Percentiles rank a stretch among this genome's conserved stretches.
Evolutionary conservation across 2,113 vertebrate species (phyloP).

Genomic region (Megaceryle torquata): DNA sequence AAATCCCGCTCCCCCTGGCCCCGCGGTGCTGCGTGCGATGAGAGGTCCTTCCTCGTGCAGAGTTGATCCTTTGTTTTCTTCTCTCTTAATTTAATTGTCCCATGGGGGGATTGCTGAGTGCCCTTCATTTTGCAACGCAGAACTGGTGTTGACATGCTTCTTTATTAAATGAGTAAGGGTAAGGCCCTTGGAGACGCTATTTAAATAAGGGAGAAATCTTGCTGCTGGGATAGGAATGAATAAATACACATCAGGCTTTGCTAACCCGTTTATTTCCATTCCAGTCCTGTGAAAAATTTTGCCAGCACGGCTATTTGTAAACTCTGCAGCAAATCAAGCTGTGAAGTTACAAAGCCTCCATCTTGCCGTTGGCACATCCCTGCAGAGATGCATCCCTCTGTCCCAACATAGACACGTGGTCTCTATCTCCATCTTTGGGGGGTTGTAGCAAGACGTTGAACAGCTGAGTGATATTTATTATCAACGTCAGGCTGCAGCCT

Average conservation of each 20-base stretch:
- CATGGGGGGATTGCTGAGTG: background rate
- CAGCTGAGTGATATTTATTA: background rate
- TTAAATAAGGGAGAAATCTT: constrained; percentile 30
- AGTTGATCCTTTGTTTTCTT: constrained; percentile 42
- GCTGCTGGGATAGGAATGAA: background rate
- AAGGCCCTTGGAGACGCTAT: constrained; percentile 20
- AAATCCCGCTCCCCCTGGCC: background rate
- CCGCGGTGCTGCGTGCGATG: fast-evolving
- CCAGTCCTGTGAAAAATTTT: background rate
- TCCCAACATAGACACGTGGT: fast-evolving
- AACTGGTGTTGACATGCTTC: constrained; percentile 41
- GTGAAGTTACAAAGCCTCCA: background rate
- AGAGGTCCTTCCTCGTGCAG: background rate
- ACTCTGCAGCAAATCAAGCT: background rate
- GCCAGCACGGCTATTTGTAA: fast-evolving
- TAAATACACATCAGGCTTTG: background rate
- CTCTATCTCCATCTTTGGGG: background rate
- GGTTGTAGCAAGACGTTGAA: fast-evolving
- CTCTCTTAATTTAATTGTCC: constrained; percentile 30
- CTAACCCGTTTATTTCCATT: background rate
- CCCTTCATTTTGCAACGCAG: constrained; percentile 20
- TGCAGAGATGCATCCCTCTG: background rate
- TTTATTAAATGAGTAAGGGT: constrained; percentile 38
- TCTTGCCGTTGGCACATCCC: fast-evolving
- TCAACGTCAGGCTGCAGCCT: background rate